Conservation (phyloP, 2,797 vertebrate species). For the Discoglossus pictus region DNA sequence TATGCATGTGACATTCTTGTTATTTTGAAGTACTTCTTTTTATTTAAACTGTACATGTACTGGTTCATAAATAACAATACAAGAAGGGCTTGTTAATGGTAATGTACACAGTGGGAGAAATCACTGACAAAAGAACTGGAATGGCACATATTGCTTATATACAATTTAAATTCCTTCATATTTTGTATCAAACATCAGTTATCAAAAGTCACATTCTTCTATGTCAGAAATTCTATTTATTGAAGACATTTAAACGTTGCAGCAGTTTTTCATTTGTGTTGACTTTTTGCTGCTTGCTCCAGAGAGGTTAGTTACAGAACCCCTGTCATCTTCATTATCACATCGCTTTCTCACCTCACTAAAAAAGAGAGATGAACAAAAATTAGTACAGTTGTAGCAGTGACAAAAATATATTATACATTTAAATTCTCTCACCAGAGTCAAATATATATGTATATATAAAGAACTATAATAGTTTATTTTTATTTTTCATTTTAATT, state of each 20-base stretch:
- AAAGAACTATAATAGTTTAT: too few species aligned
- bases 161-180: constrained; percentile 23
- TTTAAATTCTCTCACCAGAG: too few species aligned
- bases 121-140: not conserved
- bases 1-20: not conserved
- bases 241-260: constrained; percentile 67
- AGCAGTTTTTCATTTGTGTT: constrained; percentile 78
- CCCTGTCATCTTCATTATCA: constrained; percentile 68
- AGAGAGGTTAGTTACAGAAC: constrained; percentile 74
- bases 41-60: constrained; percentile 15
- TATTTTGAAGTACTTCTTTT: not conserved
- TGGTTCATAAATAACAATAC: constrained; percentile 17
- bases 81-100: not conserved
- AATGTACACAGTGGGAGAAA: constrained; percentile 10
- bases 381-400: not conserved
- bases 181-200: constrained; percentile 15
- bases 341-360: constrained; percentile 85
- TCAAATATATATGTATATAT: too few species aligned
- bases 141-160: constrained; percentile 19
- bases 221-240: not conserved
- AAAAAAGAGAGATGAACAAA: constrained; percentile 8
- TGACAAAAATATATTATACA: too few species aligned
- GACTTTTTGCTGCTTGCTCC: constrained; percentile 73
- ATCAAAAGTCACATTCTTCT: constrained; percentile 13
- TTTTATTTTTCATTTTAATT: not conserved